These are phyloP conservation scores for Falco concolor DNA, from an alignment of 2,797 vertebrate genomes.

Conservation along the genomic window DNA sequence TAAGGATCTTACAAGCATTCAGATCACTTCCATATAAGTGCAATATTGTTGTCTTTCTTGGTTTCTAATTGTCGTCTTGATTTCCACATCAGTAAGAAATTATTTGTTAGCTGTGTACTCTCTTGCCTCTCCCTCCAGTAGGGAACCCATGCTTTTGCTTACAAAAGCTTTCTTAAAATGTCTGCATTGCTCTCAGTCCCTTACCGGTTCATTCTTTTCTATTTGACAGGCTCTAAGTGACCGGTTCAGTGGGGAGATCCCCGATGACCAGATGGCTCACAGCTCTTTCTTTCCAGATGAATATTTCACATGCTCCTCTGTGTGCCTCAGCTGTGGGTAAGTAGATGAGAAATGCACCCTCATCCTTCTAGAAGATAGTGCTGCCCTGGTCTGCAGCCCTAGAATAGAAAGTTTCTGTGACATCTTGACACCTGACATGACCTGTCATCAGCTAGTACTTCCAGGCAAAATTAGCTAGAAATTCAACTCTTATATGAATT, in stretches of 20 bases:
- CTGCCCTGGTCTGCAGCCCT: not conserved
- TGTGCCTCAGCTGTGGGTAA: conserved; percentile 97
- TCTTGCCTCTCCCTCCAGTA: not conserved
- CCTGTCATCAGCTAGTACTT: not conserved
- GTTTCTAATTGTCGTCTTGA: not conserved
- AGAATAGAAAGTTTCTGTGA: not conserved
- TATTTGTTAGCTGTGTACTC: not conserved
- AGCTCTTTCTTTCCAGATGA: conserved; percentile 98
- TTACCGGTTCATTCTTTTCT: not conserved
- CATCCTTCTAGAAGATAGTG: not conserved
- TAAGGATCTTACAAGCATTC: not conserved
- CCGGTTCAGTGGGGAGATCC: conserved; percentile 93
- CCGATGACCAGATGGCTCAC: conserved; percentile 90
- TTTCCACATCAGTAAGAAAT: not conserved
- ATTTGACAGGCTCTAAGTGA: conserved; percentile 89
- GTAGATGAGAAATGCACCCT: conserved; percentile 51
- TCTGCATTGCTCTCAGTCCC: not conserved
- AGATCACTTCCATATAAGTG: not conserved
- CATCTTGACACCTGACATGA: not conserved
- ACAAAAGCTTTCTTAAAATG: not conserved
- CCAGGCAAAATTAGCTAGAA: not conserved
- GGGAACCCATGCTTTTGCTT: not conserved
- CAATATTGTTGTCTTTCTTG: not conserved
- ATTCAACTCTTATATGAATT: not conserved
- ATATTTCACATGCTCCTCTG: conserved; percentile 94